Percentiles rank a stretch among this genome's conserved stretches.
These are phyloP conservation scores for Notodonta dromedarius DNA, from an alignment of 2,888 invertebrate genomes.

Conservation along the genomic window DNA sequence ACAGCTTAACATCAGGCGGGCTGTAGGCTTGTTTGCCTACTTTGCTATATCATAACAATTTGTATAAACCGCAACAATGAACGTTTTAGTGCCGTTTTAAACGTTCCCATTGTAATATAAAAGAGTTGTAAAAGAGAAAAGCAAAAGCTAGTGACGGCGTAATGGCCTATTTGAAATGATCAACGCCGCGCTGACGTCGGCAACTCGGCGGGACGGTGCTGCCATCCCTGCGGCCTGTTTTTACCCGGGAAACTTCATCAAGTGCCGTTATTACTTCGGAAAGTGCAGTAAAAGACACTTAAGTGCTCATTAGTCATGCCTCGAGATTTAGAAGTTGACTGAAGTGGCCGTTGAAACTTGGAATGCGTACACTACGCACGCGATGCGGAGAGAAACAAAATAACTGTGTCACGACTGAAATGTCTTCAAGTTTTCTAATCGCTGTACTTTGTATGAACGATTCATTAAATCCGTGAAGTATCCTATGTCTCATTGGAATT, in stretches of 20 bases:
- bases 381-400: neutral
- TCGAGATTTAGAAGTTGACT: conserved; percentile 43
- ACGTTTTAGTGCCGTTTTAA: conserved; percentile 3
- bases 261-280: conserved; percentile 65
- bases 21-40: too few species aligned
- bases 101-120: neutral
- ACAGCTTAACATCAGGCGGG: too few species aligned
- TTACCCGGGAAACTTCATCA: conserved; percentile 58
- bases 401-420: neutral
- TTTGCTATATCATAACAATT: neutral
- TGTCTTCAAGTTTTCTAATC: neutral
- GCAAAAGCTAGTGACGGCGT: conserved; percentile 33
- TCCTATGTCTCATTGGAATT: too few species aligned
- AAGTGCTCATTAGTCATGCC: conserved; percentile 60
- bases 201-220: conserved; percentile 28
- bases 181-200: conserved; percentile 27
- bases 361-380: conserved; percentile 26
- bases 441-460: neutral
- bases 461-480: neutral
- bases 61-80: conserved; percentile 3
- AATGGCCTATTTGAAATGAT: conserved; percentile 41
- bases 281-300: conserved; percentile 66
- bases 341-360: conserved; percentile 36
- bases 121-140: conserved; percentile 14
- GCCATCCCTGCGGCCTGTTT: conserved; percentile 40